Percentiles rank a stretch among this genome's conserved stretches.
Conservation (phyloP, 2,797 vertebrate genomes). For the Falco rusticolus region DNA sequence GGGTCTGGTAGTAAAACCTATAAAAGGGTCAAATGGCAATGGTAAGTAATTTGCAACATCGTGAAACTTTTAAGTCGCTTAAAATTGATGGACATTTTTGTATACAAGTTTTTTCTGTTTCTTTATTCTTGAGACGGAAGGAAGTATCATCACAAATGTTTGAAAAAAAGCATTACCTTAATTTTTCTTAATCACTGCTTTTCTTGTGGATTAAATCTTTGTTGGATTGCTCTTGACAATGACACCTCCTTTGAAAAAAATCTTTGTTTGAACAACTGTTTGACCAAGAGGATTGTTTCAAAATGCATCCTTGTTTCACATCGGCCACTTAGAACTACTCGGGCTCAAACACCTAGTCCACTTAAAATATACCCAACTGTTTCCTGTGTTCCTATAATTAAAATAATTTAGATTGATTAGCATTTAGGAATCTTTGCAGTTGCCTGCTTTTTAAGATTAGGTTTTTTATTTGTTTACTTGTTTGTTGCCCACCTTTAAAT, state of each 20-base stretch:
- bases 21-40: neutral
- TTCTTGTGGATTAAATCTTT: neutral
- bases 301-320: neutral
- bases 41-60: neutral
- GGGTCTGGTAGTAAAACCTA: neutral
- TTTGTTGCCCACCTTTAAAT: neutral
- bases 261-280: neutral
- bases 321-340: neutral
- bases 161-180: neutral
- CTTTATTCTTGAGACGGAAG: rapidly evolving
- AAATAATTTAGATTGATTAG: neutral
- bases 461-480: neutral
- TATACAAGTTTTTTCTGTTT: neutral
- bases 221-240: neutral
- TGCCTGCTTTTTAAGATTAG: neutral
- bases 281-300: neutral
- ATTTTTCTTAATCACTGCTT: neutral
- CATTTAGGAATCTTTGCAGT: neutral
- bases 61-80: neutral
- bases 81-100: neutral
- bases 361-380: neutral
- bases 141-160: neutral
- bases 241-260: neutral
- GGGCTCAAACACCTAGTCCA: neutral
- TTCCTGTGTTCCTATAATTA: neutral